These are phyloP conservation scores for Samia ricini DNA, from an alignment of 1,140 invertebrate species.

Conservation along the genomic window DNA sequence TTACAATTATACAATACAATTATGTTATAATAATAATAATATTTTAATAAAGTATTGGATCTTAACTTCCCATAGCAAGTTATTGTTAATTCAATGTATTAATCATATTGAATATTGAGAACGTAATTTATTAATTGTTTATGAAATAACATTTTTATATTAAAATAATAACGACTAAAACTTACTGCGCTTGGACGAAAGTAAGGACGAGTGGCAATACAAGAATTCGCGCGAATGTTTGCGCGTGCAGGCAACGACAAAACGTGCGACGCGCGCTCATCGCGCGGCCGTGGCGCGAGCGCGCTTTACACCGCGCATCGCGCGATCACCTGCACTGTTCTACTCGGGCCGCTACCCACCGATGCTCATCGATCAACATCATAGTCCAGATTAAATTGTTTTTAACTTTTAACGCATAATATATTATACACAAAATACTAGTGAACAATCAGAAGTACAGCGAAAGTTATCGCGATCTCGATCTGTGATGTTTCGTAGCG, in stretches of 20 bases:
- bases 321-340: constrained; percentile 41
- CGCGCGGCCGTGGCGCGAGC: constrained; percentile 46
- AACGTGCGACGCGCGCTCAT: constrained; percentile 59
- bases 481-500: constrained; percentile 33
- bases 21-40: no score
- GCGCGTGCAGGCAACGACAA: constrained; percentile 45
- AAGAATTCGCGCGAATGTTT: constrained; percentile 39
- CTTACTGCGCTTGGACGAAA: constrained; percentile 56
- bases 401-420: background rate
- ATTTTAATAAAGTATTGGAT: no score
- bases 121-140: background rate
- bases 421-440: constrained; percentile 1
- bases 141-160: no score
- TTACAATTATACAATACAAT: no score
- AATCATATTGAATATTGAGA: no score
- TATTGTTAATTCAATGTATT: no score
- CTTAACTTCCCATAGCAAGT: no score
- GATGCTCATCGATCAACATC: background rate
- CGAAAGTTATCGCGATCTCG: constrained; percentile 39
- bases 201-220: constrained; percentile 42
- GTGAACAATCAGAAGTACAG: constrained; percentile 6
- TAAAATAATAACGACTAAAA: constrained; percentile 9
- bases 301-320: constrained; percentile 41
- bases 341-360: constrained; percentile 15
- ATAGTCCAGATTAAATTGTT: background rate